These are phyloP conservation scores for Catocala sponsa DNA, from an alignment of 2,888 invertebrate genomes.

Conservation along the genomic window DNA sequence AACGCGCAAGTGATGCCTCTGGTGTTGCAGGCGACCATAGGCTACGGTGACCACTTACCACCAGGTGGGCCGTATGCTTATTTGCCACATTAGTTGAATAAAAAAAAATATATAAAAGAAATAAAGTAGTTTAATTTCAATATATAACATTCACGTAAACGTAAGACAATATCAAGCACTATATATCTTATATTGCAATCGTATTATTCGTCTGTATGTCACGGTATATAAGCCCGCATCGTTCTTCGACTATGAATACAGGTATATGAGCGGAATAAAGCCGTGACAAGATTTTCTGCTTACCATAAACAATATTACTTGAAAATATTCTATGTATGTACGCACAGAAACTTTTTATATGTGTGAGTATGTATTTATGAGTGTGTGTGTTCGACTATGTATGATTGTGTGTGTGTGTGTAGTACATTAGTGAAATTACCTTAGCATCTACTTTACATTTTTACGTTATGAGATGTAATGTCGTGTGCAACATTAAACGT, in stretches of 20 bases:
- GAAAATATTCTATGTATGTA: slow-evolving; percentile 60
- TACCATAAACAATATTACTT: slow-evolving; percentile 84
- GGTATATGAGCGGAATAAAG: slow-evolving; percentile 62
- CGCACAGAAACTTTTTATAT: slow-evolving; percentile 15
- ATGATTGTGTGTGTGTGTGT: slow-evolving; percentile 9
- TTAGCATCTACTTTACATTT: slow-evolving; percentile 26
- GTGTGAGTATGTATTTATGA: not conserved
- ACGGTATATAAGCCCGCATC: slow-evolving; percentile 33
- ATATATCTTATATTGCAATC: not conserved
- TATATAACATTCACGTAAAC: no score
- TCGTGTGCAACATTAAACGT: slow-evolving; percentile 31
- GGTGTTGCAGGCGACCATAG: no score
- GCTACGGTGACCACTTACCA: no score
- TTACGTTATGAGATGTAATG: slow-evolving; percentile 29
- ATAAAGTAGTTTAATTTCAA: no score
- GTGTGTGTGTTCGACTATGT: not conserved
- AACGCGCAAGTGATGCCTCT: no score
- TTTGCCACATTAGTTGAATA: no score
- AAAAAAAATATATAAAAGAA: no score
- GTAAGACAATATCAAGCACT: no score
- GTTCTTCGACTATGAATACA: slow-evolving; percentile 48
- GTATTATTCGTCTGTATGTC: slow-evolving; percentile 26
- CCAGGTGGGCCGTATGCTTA: no score
- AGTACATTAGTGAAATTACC: slow-evolving; percentile 51
- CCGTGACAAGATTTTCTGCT: slow-evolving; percentile 83